Conservation (phyloP, 1,140 invertebrate species). For the Geopemphigus sp. region DNA sequence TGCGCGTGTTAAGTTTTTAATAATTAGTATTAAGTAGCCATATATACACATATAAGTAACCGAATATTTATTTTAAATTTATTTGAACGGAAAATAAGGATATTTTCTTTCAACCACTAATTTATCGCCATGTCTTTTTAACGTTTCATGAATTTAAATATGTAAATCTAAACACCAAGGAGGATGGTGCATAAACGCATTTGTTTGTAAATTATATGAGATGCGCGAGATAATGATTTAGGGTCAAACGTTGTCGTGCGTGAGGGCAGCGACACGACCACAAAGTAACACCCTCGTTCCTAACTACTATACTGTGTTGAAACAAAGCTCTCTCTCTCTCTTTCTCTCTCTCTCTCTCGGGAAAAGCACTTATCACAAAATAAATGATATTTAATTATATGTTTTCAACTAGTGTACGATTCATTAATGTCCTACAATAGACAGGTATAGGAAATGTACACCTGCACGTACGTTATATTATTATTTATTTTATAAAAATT, state of each 20-base stretch:
- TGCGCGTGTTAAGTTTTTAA: too few species aligned
- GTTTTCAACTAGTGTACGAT: constrained; percentile 13
- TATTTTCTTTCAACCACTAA: not conserved
- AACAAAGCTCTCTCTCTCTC: not conserved
- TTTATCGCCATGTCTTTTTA: not conserved
- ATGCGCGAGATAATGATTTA: constrained; percentile 32
- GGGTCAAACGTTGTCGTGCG: constrained; percentile 26
- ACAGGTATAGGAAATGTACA: not conserved
- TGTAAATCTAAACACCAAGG: not conserved
- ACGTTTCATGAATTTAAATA: not conserved
- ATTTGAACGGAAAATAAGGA: not conserved
- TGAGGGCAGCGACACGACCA: constrained; percentile 4
- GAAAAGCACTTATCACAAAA: constrained; percentile 30
- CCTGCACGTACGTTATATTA: not conserved
- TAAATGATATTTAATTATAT: constrained; percentile 30
- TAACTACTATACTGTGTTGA: constrained; percentile 10
- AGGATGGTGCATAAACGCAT: not conserved
- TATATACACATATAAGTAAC: too few species aligned
- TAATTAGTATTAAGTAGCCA: too few species aligned
- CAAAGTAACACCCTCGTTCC: constrained; percentile 27
- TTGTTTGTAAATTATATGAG: constrained; percentile 38
- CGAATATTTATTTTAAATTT: too few species aligned
- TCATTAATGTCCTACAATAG: not conserved
- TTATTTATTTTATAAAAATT: not conserved
- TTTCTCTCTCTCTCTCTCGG: not conserved